Percentiles rank a stretch among this genome's conserved stretches.
phyloP scores from a whole-genome alignment of 1,140 invertebrate species.

The Formica exsecta region DNA sequence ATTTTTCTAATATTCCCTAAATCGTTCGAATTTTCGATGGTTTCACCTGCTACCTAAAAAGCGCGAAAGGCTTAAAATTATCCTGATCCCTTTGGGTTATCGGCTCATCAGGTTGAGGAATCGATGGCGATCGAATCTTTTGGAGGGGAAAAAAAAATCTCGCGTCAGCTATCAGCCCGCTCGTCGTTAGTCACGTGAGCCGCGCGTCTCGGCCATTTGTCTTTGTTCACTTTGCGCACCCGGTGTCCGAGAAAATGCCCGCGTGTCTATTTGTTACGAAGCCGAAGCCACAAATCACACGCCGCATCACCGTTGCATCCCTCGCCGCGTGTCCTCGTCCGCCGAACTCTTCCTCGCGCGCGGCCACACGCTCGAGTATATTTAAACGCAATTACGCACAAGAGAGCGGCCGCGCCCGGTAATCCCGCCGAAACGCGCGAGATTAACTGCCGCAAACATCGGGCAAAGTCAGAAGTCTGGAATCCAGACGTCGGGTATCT shows the following conservation, averaged over 20 bases:
- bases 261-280: conserved; percentile 66
- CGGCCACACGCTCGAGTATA: conserved; percentile 61
- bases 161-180: conserved; percentile 54
- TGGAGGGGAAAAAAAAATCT: conserved; percentile 23
- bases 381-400: conserved; percentile 73
- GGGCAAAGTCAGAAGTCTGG: conserved; percentile 43
- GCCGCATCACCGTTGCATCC: conserved; percentile 41
- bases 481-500: conserved; percentile 38
- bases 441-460: conserved; percentile 62
- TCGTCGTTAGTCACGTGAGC: conserved; percentile 59
- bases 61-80: conserved; percentile 1
- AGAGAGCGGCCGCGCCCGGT: conserved; percentile 64
- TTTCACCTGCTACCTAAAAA: neutral
- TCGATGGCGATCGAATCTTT: conserved; percentile 49
- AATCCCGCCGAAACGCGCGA: conserved; percentile 68
- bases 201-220: conserved; percentile 55
- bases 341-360: conserved; percentile 54
- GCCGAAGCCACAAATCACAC: conserved; percentile 71
- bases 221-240: conserved; percentile 68
- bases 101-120: conserved; percentile 4
- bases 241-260: conserved; percentile 72
- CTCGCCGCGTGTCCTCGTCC: conserved; percentile 53
- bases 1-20: neutral
- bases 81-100: conserved; percentile 8
- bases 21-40: neutral